Base-by-base conservation (phyloP, 2,113 vertebrate genomes). In the Mesembrinibis cayennensis region DNA sequence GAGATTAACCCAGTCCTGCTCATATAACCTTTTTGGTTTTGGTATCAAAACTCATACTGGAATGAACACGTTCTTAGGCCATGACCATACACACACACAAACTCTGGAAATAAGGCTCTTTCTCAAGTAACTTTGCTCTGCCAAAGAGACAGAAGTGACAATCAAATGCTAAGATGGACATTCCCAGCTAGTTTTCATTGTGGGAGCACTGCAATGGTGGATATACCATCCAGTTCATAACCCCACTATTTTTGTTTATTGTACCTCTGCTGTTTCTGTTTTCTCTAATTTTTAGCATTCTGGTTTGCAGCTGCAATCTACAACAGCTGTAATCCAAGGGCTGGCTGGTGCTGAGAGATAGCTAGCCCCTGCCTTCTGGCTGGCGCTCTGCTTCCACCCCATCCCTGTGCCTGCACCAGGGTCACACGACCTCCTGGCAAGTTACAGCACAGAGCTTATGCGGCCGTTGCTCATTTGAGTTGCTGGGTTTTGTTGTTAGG, bases 71-170 rank as follows among this genome's bases (percentile, higher is more conserved):
- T 25, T 38, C 34, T 32, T 58, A 25, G 13, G 17, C 73, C n/a
- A 21, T 4, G 11, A 40, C 21, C 7, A 27, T 13, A 8, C 16
- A 62, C 11, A 6, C 1, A 3, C 9, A 12, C 3, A 10, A 53
- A 26, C 30, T 34, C 27, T 29, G 29, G 49, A 63, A 87, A 78
- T 3, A 14, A 0, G 6, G 6, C 16, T 45, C 34, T 61, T 44
- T 56, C 66, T 59, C 7, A 20, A 40, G 5, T 15, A 45, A n/a
- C 20, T 30, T 50, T 36, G 6, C 44, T 42, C 82, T 53, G 10
- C 44, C 50, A 74, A 47, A 50, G n/a, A 29, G n/a, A 23, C n/a
- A 44, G 47, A 66, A 44, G 44, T 9, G 27, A 70, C 49, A 69
- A 20, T 15, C 29, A 62, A 21, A 32, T 7, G 10, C 38, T 34